phyloP scores from a whole-genome alignment of 2,888 invertebrate species.

The Liopterus haemorrhoidalis region DNA sequence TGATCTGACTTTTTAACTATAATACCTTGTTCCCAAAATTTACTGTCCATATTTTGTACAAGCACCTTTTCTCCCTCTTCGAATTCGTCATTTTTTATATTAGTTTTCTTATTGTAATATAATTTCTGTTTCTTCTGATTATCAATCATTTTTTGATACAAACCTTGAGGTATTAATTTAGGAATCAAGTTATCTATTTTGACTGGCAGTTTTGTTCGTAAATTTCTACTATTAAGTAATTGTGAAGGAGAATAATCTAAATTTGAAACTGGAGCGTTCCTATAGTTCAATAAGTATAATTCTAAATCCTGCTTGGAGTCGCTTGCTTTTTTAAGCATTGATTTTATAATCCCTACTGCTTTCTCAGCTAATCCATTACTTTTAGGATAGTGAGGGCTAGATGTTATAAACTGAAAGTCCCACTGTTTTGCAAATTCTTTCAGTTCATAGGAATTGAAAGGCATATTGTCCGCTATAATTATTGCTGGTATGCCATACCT shows the following conservation, averaged over 20 bases:
- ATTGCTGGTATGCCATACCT: constrained; percentile 14
- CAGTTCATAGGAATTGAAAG: constrained; percentile 18
- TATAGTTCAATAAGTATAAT: no score
- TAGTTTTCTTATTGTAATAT: no score
- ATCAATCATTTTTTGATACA: no score
- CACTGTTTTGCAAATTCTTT: constrained; percentile 14
- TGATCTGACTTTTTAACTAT: no score
- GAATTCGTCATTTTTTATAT: no score
- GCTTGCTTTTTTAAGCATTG: constrained; percentile 11
- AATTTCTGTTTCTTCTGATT: no score
- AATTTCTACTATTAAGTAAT: constrained; percentile 12
- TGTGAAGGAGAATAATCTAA: constrained; percentile 6
- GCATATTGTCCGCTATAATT: constrained; percentile 18
- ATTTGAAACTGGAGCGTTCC: constrained; percentile 5
- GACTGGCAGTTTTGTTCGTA: constrained; percentile 9
- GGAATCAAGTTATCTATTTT: no score
- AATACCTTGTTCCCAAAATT: no score
- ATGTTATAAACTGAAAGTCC: constrained; percentile 12
- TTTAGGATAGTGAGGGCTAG: constrained; percentile 23
- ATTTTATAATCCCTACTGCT: constrained; percentile 24
- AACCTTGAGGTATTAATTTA: no score
- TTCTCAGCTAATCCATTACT: constrained; percentile 26
- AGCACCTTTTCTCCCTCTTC: no score
- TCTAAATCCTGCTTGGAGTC: constrained; percentile 8
- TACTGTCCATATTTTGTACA: no score